Evolutionary conservation across 1,140 invertebrate species (phyloP), one percentile per base, ranked within the genome.

Genomic region (Drosophila teissieri): DNA sequence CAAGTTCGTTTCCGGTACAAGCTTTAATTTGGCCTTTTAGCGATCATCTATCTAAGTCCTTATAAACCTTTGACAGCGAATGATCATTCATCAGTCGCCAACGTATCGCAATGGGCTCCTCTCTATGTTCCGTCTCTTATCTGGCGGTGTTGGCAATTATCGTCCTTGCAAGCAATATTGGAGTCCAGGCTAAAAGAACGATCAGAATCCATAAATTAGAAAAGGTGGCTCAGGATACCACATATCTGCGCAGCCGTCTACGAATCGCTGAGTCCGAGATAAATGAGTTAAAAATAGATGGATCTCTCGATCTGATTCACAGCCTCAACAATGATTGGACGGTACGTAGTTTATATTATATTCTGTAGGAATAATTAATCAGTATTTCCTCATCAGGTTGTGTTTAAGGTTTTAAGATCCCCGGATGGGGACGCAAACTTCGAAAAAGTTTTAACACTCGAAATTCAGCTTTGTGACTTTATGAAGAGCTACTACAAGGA

Each of bases 301-400:
- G 88, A 5, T 42, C 74, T 3, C 27, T 91, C 1, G 72, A 81
- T 2, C 60, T 69, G 4, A 56, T 53, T 11, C 53, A 61, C 0
- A 24, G 40, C 0, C 58, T 91, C 3, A 78, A 91, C 48, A 76
- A 91, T n/a, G 62, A 84, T 4, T 91, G 83, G 80, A 74, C 69
- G 73, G 88, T 91, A 45, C 4, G 42, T 4, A 45, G 11, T 12
- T 10, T 17, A 42, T 42, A 19, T 19, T 15, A 44, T 44, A 4
- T 12, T 12, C 4, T 37, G 4, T 4, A 37, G 11, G 12, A 37
- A 4, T 12, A 37, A 14, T 4, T 12, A 37, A 4, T 37, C 3
- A 37, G 4, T 14, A 4, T 45, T 19, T 19, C 17, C 11, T 0
- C 8, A 86, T 2, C 55, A 69, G 19, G 14, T 90, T 1, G 4